These are phyloP conservation scores for Rousettus leschenaultii DNA, from an alignment of 2,113 vertebrate genomes.

Conservation along the genomic window DNA sequence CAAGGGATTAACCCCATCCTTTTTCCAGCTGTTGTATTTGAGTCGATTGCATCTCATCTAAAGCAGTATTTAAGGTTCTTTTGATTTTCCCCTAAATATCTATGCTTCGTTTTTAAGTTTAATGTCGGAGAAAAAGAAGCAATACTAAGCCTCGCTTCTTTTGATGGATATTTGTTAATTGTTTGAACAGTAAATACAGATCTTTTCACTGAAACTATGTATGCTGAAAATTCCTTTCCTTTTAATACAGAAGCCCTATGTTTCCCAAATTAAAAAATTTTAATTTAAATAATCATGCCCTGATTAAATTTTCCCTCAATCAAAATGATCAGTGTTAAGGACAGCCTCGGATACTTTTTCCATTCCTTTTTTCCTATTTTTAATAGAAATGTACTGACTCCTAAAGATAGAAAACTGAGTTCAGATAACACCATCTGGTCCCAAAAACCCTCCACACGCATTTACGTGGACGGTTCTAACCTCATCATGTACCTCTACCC, in stretches of 20 bases:
- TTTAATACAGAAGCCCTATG: neutral
- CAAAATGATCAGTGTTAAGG: neutral
- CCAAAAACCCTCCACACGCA: neutral
- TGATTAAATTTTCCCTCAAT: neutral
- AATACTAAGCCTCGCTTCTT: neutral
- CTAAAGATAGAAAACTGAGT: neutral
- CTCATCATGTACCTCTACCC: neutral
- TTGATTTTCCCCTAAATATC: neutral
- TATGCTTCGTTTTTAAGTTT: neutral
- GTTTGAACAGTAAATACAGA: neutral
- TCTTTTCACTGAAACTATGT: neutral
- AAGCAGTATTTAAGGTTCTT: neutral
- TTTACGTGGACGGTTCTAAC: neutral
- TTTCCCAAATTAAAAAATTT: neutral
- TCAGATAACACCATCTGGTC: neutral
- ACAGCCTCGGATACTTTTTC: neutral
- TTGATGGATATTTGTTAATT: neutral
- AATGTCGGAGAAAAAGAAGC: neutral
- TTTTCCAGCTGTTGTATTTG: neutral
- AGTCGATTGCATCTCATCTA: neutral
- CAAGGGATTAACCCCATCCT: neutral
- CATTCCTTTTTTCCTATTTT: neutral
- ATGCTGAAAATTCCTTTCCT: neutral
- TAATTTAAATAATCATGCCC: neutral
- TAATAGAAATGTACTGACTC: neutral